Evolutionary conservation across 2,113 vertebrate genomes (phyloP), one percentile per base, ranked within the genome.

Genomic region (Helogale parvula): DNA sequence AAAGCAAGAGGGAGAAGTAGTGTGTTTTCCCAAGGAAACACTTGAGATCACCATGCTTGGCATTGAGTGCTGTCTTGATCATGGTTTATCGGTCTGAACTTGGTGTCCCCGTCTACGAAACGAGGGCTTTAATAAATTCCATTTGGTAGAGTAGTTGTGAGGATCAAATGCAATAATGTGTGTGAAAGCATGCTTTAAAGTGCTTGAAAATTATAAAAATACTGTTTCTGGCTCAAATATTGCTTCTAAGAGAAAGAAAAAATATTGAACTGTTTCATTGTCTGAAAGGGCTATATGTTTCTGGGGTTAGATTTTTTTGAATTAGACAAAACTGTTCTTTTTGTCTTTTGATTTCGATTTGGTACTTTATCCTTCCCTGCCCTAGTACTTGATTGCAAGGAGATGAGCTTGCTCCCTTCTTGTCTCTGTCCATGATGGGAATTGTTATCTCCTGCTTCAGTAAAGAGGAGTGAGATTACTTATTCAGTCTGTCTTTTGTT

Each of bases 301-400:
- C 66, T 74, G 14, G 38, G 38, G 63, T 87, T 92, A 92, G 68
- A 25, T 87, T 74, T 96, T 21, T 86, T 76, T 27, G 19, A 66
- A 3, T 47, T 71, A 60, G 57, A 23, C 57, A 79, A 82, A 89
- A 21, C 38, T 45, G 2, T 31, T 17, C 21, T 52, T 96, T 71
- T 90, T 90, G 29, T 86, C n/a, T 93, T 83, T 81, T 80, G 8
- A 41, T 47, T 88, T 74, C 80, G 17, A 2, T 93, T 95, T 97
- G 80, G 38, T 72, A 93, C 57, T 45, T 90, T 84, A 80, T 81
- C 11, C 69, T 91, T 88, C 3, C n/a, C 83, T 82, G 31, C 2
- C 41, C 54, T 90, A 65, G 69, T 52, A 81, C 19, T 94, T 85
- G 57, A 80, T 52, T 93, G 65, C n/a, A 76, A 96, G 71, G 27